Base-by-base conservation (phyloP, 2,113 vertebrate species). In the Rhynchomys soricoides region DNA sequence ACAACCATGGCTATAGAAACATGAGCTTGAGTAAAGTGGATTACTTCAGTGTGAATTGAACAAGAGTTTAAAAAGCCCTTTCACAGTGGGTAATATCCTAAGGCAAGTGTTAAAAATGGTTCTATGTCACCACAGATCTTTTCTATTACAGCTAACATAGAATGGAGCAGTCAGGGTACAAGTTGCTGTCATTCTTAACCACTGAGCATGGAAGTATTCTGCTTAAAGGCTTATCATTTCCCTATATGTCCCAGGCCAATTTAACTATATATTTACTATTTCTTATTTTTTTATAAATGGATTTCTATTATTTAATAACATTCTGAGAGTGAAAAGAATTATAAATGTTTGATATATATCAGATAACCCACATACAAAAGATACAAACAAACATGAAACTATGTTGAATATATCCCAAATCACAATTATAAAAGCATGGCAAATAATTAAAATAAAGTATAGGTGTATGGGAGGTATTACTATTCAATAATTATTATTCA, bases 31-130 rank as follows among this genome's bases (percentile, higher is more conserved):
- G 81, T 83, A 91, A 93, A 97, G 70, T 95, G n/a, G 43, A 90
- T 78, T 90, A 93, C 93, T 97, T 92, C 92, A 78, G 40, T 83
- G 55, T 37, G 6, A 96, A 93, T 83, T 55, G 73, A 95, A 81
- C 48, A 93, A 95, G 29, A 87, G 19, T 73, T 87, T n/a, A 66
- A 89, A n/a, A 89, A 68, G 1, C 22, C n/a, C 45, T 95, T 89
- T 73, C 22, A 77, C 48, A 82, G 71, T 77, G 57, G 31, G 22
- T 45, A 86, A 93, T 21, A 93, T 90, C 64, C 22, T 52, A 74
- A 96, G 55, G 52, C 52, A 90, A 79, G 29, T 24, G 50, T 78
- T 59, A 68, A 83, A 91, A 79, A 55, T 3, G 34, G 37, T 82
- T 75, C 55, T 71, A 59, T 16, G 64, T 64, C 86, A 93, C 17